Evolutionary conservation across 1,140 invertebrate species (phyloP).

Genomic region (Artemia franciscana): DNA sequence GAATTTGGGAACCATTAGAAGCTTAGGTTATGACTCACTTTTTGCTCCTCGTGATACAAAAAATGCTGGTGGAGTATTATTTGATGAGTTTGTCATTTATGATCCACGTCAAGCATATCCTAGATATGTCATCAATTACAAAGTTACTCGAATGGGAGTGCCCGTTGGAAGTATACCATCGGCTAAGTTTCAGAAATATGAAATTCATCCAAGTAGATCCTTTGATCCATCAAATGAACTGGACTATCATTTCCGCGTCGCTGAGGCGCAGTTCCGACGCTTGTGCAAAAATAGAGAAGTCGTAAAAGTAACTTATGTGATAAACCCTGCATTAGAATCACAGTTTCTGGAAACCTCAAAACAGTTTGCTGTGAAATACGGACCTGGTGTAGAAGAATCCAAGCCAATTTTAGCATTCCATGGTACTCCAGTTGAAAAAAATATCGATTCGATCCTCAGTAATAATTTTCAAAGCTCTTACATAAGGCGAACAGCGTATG

Average conservation of each 20-base stretch:
- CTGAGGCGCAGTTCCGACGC: constrained; percentile 1
- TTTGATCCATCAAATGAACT: constrained; percentile 1
- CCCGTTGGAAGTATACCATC: background rate
- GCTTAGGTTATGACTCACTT: background rate
- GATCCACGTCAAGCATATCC: constrained; percentile 3
- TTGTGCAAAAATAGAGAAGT: background rate
- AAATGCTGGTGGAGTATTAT: constrained; percentile 3
- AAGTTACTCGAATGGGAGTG: background rate
- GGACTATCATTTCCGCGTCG: background rate
- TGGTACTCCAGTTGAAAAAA: constrained; percentile 3
- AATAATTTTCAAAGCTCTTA: constrained; percentile 1
- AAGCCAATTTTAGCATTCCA: constrained; percentile 4
- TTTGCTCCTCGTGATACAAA: constrained; percentile 5
- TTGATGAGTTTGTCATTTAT: constrained; percentile 7
- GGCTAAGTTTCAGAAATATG: background rate
- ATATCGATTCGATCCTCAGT: constrained; percentile 7
- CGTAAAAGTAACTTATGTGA: constrained; percentile 3
- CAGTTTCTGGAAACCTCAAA: background rate
- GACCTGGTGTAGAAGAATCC: background rate
- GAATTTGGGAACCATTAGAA: background rate
- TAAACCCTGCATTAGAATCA: background rate
- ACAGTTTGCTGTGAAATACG: background rate
- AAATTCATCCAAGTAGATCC: background rate
- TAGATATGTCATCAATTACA: constrained; percentile 4
- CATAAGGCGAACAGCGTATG: background rate